phyloP scores from a whole-genome alignment of 2,888 invertebrate species.

The Tetramorium bicarinatum region DNA sequence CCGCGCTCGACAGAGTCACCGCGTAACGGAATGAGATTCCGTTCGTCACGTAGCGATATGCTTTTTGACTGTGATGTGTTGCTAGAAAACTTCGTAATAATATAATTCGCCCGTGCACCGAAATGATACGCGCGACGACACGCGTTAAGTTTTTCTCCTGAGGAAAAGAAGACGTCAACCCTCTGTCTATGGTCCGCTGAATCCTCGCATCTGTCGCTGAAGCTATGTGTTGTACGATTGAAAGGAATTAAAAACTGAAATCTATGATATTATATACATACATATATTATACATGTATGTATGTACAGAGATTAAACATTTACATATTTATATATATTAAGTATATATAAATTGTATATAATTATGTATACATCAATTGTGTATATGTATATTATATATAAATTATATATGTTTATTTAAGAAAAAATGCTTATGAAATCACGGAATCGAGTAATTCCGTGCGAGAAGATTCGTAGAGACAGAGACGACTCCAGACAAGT shows the following conservation, averaged over 20 bases:
- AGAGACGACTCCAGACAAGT: not conserved
- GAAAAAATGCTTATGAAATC: not conserved
- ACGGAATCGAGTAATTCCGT: not conserved
- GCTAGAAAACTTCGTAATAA: slow-evolving; percentile 73
- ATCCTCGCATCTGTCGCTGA: not conserved
- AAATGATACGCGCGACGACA: slow-evolving; percentile 21
- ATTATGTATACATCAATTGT: too few species aligned
- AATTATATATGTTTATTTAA: not conserved
- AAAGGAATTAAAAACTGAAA: not conserved
- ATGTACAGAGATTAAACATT: not conserved
- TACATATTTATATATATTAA: not conserved
- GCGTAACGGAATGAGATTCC: slow-evolving; percentile 27
- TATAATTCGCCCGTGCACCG: slow-evolving; percentile 64
- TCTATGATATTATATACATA: too few species aligned
- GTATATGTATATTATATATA: not conserved
- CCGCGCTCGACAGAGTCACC: slow-evolving; percentile 21
- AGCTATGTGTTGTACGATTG: not conserved
- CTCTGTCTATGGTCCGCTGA: slow-evolving; percentile 11
- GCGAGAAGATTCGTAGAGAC: not conserved
- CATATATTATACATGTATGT: not conserved
- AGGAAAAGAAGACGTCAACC: not conserved
- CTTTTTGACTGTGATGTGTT: slow-evolving; percentile 81
- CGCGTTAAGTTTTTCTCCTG: slow-evolving; percentile 30
- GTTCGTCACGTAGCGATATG: slow-evolving; percentile 70
- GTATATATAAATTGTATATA: too few species aligned